Evolutionary conservation across 2,113 vertebrate genomes (phyloP).

Genomic region (Nerophis ophidion): DNA sequence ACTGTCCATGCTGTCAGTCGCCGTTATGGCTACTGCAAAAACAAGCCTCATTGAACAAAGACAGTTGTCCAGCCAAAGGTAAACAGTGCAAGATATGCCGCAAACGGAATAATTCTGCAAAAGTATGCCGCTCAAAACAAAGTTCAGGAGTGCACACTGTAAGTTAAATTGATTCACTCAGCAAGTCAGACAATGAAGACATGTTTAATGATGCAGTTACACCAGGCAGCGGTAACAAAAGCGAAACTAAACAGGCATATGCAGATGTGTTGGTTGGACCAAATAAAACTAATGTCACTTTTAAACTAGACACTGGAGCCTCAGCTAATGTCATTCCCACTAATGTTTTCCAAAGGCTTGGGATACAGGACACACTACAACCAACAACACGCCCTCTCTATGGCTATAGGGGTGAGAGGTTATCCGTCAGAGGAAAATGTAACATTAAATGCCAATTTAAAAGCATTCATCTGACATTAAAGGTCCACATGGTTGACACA

Average conservation of each 20-base stretch:
- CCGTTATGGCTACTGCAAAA: too few species aligned
- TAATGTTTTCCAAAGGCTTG: too few species aligned
- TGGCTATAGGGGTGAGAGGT: too few species aligned
- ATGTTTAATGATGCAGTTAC: too few species aligned
- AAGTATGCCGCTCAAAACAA: constrained; percentile 12
- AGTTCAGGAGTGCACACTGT: constrained; percentile 6
- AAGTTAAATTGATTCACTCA: not conserved
- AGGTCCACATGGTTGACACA: constrained; percentile 8
- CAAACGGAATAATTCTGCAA: constrained; percentile 32
- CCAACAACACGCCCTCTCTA: not conserved
- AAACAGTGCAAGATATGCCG: constrained; percentile 21
- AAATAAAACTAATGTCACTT: too few species aligned
- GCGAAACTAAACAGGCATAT: too few species aligned
- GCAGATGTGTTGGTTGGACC: too few species aligned
- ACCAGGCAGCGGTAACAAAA: too few species aligned
- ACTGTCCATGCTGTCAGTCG: constrained; percentile 1
- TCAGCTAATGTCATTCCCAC: too few species aligned
- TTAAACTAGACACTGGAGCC: too few species aligned
- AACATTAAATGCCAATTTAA: constrained; percentile 10
- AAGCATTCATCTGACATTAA: not conserved
- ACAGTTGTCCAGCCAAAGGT: constrained; percentile 29
- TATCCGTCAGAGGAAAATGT: constrained; percentile 9
- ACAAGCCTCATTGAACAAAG: constrained; percentile 4
- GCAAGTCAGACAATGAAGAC: too few species aligned
- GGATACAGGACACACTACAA: not conserved